Evolutionary conservation across 2,888 invertebrate species (phyloP).

Genomic region (Tribolium freemani): DNA sequence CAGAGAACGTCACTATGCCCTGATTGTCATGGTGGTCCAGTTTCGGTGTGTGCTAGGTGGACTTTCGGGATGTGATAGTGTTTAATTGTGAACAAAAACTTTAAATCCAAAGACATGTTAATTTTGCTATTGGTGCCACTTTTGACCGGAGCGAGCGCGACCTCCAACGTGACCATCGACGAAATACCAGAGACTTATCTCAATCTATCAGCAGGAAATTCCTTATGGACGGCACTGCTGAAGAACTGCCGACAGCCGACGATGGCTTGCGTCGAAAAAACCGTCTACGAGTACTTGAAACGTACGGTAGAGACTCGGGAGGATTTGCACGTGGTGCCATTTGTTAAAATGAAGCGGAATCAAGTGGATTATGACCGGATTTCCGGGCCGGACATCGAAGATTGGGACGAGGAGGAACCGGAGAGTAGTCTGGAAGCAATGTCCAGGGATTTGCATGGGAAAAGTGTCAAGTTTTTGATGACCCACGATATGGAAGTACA

Average conservation of each 20-base stretch:
- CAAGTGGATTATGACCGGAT: constrained; percentile 55
- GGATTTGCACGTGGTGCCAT: constrained; percentile 69
- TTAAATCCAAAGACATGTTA: constrained; percentile 43
- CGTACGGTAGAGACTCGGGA: constrained; percentile 72
- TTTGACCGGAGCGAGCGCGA: constrained; percentile 45
- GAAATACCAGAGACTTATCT: constrained; percentile 58
- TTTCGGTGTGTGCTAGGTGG: constrained; percentile 52
- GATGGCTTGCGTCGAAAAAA: constrained; percentile 83
- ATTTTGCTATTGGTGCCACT: constrained; percentile 45
- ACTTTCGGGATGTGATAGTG: constrained; percentile 50
- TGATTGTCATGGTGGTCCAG: constrained; percentile 61
- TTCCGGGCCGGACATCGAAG: constrained; percentile 53
- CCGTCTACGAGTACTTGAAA: constrained; percentile 81
- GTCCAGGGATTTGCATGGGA: constrained; percentile 79
- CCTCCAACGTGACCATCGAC: constrained; percentile 61
- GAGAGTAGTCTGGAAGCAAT: constrained; percentile 80
- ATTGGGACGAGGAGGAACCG: constrained; percentile 66
- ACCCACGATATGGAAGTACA: constrained; percentile 83
- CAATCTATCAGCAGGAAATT: constrained; percentile 70
- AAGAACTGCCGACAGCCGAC: constrained; percentile 79
- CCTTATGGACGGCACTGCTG: constrained; percentile 81
- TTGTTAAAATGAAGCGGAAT: constrained; percentile 68
- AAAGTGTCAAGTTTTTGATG: constrained; percentile 77
- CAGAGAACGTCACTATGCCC: constrained; percentile 62
- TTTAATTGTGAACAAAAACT: constrained; percentile 40